Evolutionary conservation across 2,888 invertebrate genomes (phyloP).

Genomic region (Limenitis camilla): DNA sequence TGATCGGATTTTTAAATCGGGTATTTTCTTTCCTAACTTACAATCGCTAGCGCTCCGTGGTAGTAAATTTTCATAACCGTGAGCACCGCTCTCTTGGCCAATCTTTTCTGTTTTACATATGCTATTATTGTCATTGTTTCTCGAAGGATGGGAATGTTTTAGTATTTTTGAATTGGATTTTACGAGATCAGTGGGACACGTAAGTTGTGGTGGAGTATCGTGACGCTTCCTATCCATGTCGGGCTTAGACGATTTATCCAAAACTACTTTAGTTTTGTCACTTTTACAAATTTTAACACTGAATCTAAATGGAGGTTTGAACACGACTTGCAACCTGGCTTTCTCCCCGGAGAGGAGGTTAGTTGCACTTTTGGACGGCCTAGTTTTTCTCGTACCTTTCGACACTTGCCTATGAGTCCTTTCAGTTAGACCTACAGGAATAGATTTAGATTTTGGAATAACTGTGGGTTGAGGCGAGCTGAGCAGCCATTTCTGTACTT

Average conservation of each 20-base stretch:
- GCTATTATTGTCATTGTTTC: slow-evolving; percentile 33
- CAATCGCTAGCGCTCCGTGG: slow-evolving; percentile 66
- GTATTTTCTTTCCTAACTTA: slow-evolving; percentile 50
- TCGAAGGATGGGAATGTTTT: slow-evolving; percentile 48
- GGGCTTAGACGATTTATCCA: slow-evolving; percentile 73
- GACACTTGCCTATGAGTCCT: slow-evolving; percentile 59
- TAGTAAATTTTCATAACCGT: slow-evolving; percentile 60
- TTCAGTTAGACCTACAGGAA: slow-evolving; percentile 82
- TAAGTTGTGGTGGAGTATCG: slow-evolving; percentile 39
- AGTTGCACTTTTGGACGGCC: slow-evolving; percentile 81
- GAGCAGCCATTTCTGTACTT: slow-evolving; percentile 90
- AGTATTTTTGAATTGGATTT: slow-evolving; percentile 46
- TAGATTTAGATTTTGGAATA: slow-evolving; percentile 89
- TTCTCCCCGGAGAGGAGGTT: slow-evolving; percentile 80
- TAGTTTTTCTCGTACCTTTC: slow-evolving; percentile 70
- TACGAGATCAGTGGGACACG: slow-evolving; percentile 38
- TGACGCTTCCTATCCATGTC: slow-evolving; percentile 59
- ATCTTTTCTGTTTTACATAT: slow-evolving; percentile 41
- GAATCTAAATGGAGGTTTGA: slow-evolving; percentile 91
- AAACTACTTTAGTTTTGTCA: slow-evolving; percentile 78
- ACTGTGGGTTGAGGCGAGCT: slow-evolving; percentile 79
- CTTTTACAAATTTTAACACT: slow-evolving; percentile 85
- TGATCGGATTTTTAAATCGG: slow-evolving; percentile 43
- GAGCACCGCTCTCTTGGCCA: slow-evolving; percentile 38
- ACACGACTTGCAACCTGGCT: slow-evolving; percentile 87